Percentiles rank a stretch among this genome's conserved stretches.
These are phyloP conservation scores for Ciconia nigra DNA, from an alignment of 2,797 vertebrate species.

Conservation along the genomic window DNA sequence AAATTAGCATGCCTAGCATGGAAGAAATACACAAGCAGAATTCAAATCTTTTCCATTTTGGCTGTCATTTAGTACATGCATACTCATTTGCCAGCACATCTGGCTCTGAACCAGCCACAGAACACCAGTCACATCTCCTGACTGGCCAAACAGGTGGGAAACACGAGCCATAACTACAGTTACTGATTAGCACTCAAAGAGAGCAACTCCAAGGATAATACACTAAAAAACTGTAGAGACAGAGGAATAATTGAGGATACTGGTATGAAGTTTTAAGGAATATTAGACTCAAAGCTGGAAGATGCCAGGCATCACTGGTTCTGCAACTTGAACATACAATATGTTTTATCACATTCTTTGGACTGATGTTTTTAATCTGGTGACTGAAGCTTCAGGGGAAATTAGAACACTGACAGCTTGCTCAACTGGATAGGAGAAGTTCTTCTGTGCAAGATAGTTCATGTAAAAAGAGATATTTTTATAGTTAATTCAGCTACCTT, in stretches of 20 bases:
- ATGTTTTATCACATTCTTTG: background rate
- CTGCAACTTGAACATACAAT: background rate
- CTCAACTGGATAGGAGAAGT: background rate
- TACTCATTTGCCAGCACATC: rapidly evolving
- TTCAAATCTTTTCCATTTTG: background rate
- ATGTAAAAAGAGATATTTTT: background rate
- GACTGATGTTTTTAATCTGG: background rate
- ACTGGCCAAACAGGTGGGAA: background rate
- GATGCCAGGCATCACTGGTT: background rate
- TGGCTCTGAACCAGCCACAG: background rate
- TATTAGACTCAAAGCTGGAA: background rate
- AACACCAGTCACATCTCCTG: background rate
- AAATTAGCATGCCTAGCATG: background rate
- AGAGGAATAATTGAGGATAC: background rate
- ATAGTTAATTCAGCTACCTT: background rate
- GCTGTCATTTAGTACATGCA: background rate
- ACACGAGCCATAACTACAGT: background rate
- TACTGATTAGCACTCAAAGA: background rate
- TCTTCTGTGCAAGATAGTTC: background rate
- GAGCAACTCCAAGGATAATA: background rate
- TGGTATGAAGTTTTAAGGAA: background rate
- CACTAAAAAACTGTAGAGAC: background rate
- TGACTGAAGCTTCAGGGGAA: background rate
- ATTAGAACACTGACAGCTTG: background rate
- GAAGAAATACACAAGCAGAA: background rate